Base-by-base conservation (phyloP, 92 coral and sea anemone species). In the Porites rus region DNA sequence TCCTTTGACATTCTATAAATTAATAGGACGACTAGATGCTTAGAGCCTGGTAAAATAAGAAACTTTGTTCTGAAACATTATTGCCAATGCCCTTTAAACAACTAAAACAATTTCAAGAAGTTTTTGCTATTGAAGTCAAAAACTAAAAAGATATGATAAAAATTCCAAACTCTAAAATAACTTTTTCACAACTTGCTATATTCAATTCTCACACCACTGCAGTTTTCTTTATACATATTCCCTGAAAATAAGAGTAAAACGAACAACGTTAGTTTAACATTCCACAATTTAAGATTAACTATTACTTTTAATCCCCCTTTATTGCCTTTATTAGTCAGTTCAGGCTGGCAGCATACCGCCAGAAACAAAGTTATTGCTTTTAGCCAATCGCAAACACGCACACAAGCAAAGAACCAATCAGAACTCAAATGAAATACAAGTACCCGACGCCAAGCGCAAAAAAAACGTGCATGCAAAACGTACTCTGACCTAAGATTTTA, bases 201-300 rank as follows among this genome's bases (percentile, higher is more conserved):
- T 21, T 20, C 6, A 1, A 52, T 28, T 51, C 54, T 53, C 19
- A 73, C 10, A 19, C 46, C 77, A 13, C 38, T 56, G 54, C 1
- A n/a, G 76, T 31, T 13, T 31, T 51, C 77, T 73, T 51, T 74
- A 83, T 22, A 83, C 87, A 63, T 83, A 83, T 20, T 83, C 87
- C 61, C 87, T 83, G 73, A 63, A 73, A 83, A 74, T 58, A 51
- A 64, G 53, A 65, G 50, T 21, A 74, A 51, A 73, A 46, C 14
- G 24, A 18, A 62, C 61, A 16, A 8, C 31, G 22, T 83, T 60
- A 83, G 66, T 58, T 9, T 21, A 60, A 58, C 10, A 7, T 60
- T 58, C 12, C 4, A 51, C 12, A 28, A 53, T 14, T 54, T 8
- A 0, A 69, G 9, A 51, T 12, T 2, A 2, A 53, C 5, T 38